phyloP scores from a whole-genome alignment of 2,888 invertebrate genomes.

The Andrena bicolor region DNA sequence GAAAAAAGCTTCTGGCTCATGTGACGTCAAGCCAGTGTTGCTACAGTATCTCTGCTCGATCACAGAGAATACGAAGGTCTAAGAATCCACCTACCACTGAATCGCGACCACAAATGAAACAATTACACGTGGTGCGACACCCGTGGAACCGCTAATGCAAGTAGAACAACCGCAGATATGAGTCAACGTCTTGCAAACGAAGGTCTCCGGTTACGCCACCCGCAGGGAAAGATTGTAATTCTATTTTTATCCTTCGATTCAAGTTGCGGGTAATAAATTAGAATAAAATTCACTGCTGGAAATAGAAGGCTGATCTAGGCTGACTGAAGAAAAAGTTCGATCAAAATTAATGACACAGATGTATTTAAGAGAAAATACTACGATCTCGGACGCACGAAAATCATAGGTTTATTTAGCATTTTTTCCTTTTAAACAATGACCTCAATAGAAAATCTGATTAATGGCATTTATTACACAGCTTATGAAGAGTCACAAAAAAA shows the following conservation, averaged over 20 bases:
- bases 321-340: too few relatives aligned
- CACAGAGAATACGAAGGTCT: not conserved
- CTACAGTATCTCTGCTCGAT: not conserved
- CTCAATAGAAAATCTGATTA: too few relatives aligned
- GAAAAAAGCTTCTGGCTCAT: too few relatives aligned
- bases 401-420: too few relatives aligned
- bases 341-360: too few relatives aligned
- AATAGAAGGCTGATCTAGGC: not conserved
- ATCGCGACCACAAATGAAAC: constrained; percentile 22
- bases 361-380: too few relatives aligned
- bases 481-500: too few relatives aligned
- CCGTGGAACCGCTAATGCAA: not conserved
- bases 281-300: not conserved
- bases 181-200: constrained; percentile 13
- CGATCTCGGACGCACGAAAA: too few relatives aligned
- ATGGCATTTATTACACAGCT: too few relatives aligned
- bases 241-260: not conserved
- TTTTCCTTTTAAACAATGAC: too few relatives aligned
- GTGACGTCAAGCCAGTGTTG: not conserved
- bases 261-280: not conserved
- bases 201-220: not conserved
- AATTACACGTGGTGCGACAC: constrained; percentile 10
- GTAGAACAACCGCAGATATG: constrained; percentile 21
- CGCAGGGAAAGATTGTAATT: not conserved
- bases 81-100: not conserved